Evolutionary conservation across 2,888 invertebrate species (phyloP).

Genomic region (Netelia inedita): DNA sequence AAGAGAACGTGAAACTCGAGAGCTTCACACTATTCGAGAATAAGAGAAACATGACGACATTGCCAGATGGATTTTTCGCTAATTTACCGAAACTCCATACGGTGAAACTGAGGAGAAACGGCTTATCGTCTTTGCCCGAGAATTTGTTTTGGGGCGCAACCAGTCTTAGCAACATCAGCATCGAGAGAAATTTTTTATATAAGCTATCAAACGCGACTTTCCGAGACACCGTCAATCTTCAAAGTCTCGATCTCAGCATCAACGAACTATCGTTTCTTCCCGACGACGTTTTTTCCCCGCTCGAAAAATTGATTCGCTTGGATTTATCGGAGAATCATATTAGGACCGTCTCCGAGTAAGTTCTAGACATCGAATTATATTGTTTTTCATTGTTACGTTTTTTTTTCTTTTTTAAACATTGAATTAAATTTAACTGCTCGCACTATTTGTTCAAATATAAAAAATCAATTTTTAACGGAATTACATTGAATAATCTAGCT

Average conservation of each 20-base stretch:
- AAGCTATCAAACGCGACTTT: constrained; percentile 88
- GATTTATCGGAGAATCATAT: constrained; percentile 89
- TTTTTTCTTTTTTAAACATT: background rate
- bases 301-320: constrained; percentile 87
- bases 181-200: constrained; percentile 86
- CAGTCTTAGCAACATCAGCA: constrained; percentile 87
- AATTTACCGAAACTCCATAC: constrained; percentile 87
- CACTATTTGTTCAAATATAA: no score
- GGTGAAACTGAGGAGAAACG: constrained; percentile 87
- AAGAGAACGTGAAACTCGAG: constrained; percentile 86
- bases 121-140: constrained; percentile 87
- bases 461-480: no score
- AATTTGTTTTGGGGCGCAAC: constrained; percentile 88
- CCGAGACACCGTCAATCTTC: constrained; percentile 88
- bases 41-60: constrained; percentile 85
- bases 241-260: constrained; percentile 88
- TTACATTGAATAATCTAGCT: no score
- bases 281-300: constrained; percentile 87
- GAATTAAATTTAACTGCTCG: no score
- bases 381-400: background rate
- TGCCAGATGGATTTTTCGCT: constrained; percentile 88
- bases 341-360: constrained; percentile 87
- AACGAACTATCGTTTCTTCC: constrained; percentile 88
- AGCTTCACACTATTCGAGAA: constrained; percentile 84
- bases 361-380: constrained; percentile 71